These are phyloP conservation scores for Phasia obesa DNA, from an alignment of 2,888 invertebrate genomes.

Conservation along the genomic window DNA sequence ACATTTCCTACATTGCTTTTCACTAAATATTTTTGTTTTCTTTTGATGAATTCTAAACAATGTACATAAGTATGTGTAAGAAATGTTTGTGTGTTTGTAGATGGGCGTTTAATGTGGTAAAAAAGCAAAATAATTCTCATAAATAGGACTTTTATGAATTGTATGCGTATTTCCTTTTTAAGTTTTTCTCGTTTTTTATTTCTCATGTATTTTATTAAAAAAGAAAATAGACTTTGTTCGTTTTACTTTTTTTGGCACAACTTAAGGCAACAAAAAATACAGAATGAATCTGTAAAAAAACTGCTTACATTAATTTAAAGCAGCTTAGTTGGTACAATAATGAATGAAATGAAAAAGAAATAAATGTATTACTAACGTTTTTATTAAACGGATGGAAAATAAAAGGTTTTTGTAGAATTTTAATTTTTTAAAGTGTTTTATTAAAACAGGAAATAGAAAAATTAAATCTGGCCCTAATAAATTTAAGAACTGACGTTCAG, in stretches of 20 bases:
- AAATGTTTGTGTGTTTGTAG: neutral
- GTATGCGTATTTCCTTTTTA: conserved; percentile 18
- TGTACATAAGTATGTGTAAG: neutral
- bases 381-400: neutral
- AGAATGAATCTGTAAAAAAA: conserved; percentile 1
- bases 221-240: neutral
- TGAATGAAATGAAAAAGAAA: conserved; percentile 26
- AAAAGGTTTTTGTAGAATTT: neutral
- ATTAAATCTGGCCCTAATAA: neutral
- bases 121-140: conserved; percentile 7
- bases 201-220: neutral
- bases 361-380: conserved; percentile 2
- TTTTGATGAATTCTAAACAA: neutral
- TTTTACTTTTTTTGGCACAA: neutral
- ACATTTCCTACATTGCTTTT: neutral
- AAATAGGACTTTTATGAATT: conserved; percentile 41
- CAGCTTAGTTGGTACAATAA: conserved; percentile 14
- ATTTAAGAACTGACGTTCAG: too few relatives aligned
- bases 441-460: neutral
- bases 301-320: conserved; percentile 24
- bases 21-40: neutral
- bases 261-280: neutral
- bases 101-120: conserved; percentile 4
- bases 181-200: neutral
- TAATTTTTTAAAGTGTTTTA: neutral